phyloP scores from a whole-genome alignment of 2,888 invertebrate genomes.

The Trichopria drosophilae region DNA sequence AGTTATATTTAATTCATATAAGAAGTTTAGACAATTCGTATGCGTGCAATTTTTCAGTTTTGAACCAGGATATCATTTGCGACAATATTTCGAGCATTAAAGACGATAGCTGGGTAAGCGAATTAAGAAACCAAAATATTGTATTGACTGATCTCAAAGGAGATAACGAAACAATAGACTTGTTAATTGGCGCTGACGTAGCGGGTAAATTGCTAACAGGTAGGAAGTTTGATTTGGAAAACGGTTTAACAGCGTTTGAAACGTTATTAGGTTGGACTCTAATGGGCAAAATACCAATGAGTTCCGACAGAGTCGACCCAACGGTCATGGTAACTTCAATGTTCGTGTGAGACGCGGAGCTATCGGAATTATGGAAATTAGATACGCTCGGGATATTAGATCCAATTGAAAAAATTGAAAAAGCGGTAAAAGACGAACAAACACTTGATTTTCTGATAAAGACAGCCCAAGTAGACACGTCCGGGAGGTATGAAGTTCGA shows the following conservation, averaged over 20 bases:
- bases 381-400: conserved; percentile 41
- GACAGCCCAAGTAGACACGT: conserved; percentile 29
- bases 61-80: conserved; percentile 29
- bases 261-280: conserved; percentile 12
- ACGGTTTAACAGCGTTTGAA: no score
- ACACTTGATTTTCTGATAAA: conserved; percentile 34
- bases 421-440: conserved; percentile 21
- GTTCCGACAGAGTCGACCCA: conserved; percentile 1
- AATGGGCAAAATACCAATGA: conserved; percentile 24
- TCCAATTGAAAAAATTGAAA: conserved; percentile 31
- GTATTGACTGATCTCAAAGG: conserved; percentile 17
- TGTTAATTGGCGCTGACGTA: conserved; percentile 37
- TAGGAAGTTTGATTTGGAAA: conserved; percentile 15
- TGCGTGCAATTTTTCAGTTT: conserved; percentile 29
- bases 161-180: conserved; percentile 22
- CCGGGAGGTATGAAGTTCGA: conserved; percentile 44
- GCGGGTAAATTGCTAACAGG: conserved; percentile 37
- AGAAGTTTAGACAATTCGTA: conserved; percentile 21
- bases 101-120: conserved; percentile 28
- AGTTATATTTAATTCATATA: conserved; percentile 19
- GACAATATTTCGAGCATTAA: conserved; percentile 25
- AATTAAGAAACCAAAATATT: conserved; percentile 16
- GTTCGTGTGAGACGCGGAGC: conserved; percentile 22
- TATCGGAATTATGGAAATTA: conserved; percentile 41
- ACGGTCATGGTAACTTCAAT: conserved; percentile 2